Evolutionary conservation across 2,113 vertebrate species (phyloP).

Genomic region (Pantherophis guttatus): DNA sequence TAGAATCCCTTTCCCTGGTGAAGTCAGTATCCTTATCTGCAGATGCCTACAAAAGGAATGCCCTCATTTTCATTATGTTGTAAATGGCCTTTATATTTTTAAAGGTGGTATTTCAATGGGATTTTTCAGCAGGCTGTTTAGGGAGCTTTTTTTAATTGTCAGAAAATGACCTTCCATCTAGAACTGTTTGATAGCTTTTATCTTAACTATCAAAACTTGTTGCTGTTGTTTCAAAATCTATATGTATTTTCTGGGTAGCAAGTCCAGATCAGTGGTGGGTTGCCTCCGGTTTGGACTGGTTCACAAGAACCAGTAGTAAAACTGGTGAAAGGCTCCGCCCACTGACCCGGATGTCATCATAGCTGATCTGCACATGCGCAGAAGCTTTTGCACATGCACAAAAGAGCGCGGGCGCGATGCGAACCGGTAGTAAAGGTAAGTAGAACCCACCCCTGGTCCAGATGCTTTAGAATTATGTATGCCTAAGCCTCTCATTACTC

Average conservation of each 20-base stretch:
- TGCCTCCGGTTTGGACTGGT: no score
- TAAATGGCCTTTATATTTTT: not conserved
- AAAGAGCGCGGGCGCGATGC: no score
- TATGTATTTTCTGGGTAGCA: not conserved
- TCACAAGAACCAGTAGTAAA: no score
- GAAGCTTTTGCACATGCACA: no score
- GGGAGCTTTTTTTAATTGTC: not conserved
- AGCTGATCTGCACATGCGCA: no score
- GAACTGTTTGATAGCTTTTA: not conserved
- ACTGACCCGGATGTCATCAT: no score
- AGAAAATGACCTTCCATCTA: not conserved
- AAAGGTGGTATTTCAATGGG: not conserved
- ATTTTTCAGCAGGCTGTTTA: not conserved
- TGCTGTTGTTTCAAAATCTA: not conserved
- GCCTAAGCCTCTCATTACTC: not conserved
- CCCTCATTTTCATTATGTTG: not conserved
- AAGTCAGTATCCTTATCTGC: not conserved
- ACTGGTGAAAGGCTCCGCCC: no score
- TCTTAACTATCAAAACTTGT: not conserved
- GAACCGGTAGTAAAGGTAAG: no score
- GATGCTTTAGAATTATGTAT: not conserved
- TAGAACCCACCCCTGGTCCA: not conserved
- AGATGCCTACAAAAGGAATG: not conserved
- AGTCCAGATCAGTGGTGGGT: not conserved
- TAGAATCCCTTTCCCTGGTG: not conserved